Percentiles rank a stretch among this genome's conserved stretches.
phyloP scores from a whole-genome alignment of 2,888 invertebrate species.

The Argyresthia albistria region DNA sequence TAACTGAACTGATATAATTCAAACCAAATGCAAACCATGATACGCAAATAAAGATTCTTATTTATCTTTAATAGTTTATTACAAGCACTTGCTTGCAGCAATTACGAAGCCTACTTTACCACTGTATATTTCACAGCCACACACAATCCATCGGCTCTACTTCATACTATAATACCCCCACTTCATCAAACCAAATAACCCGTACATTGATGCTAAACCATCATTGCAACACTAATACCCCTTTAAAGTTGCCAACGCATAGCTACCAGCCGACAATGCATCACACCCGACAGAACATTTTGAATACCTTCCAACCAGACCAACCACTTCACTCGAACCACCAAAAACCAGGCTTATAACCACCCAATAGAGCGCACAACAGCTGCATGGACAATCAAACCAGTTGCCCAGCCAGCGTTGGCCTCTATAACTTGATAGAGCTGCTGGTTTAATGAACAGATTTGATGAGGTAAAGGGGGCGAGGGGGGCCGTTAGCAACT shows the following conservation, averaged over 20 bases:
- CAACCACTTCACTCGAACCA: constrained; percentile 20
- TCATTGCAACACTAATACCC: background rate
- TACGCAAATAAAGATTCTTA: too few species aligned
- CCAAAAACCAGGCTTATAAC: constrained; percentile 20
- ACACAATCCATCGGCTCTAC: too few species aligned
- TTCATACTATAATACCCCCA: too few species aligned
- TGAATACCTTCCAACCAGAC: constrained; percentile 53
- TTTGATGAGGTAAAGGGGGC: constrained; percentile 9
- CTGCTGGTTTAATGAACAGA: constrained; percentile 1
- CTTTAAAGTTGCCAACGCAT: background rate
- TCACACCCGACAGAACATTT: constrained; percentile 60
- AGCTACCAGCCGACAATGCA: constrained; percentile 33
- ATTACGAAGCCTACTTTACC: too few species aligned
- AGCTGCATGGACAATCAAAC: constrained; percentile 20
- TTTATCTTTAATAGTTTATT: too few species aligned
- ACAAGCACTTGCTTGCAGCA: too few species aligned
- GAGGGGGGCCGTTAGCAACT: constrained; percentile 20
- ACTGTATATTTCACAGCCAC: too few species aligned
- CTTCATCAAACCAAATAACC: too few species aligned
- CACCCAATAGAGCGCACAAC: constrained; percentile 10
- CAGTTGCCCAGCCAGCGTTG: constrained; percentile 28
- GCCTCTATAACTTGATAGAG: constrained; percentile 15
- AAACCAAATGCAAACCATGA: too few species aligned
- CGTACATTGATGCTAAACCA: too few species aligned
- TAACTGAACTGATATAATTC: too few species aligned